Conservation (phyloP, 2,888 invertebrate genomes). For the Plebejus melissa region DNA sequence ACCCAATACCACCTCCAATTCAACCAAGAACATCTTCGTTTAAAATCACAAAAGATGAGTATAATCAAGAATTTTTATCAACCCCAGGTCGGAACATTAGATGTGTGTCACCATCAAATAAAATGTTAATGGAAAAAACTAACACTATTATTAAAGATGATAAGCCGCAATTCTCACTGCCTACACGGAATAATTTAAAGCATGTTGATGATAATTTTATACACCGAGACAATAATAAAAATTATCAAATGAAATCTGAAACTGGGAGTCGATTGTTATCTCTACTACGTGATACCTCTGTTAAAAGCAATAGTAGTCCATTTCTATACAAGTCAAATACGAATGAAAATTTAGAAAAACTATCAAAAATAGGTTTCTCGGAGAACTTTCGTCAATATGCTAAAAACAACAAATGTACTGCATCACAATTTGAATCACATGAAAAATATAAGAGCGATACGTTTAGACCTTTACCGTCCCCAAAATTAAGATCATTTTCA, state of each 20-base stretch:
- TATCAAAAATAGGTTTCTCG: conserved; percentile 41
- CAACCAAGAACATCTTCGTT: conserved; percentile 67
- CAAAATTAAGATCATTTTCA: conserved; percentile 60
- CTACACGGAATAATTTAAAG: conserved; percentile 29
- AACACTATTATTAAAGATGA: conserved; percentile 67
- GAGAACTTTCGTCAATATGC: conserved; percentile 14
- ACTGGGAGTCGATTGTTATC: conserved; percentile 81
- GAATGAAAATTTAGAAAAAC: conserved; percentile 45
- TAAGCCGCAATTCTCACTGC: conserved; percentile 70
- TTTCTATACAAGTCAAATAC: conserved; percentile 40
- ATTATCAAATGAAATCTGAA: conserved; percentile 68
- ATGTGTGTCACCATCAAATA: conserved; percentile 87
- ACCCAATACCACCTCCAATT: conserved; percentile 61
- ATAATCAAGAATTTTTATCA: conserved; percentile 78
- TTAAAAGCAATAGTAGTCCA: conserved; percentile 54
- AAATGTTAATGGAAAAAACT: conserved; percentile 77
- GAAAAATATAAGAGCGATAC: conserved; percentile 32
- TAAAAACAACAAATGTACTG: neutral
- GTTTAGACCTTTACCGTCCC: conserved; percentile 64
- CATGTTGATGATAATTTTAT: neutral
- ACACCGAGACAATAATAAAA: neutral
- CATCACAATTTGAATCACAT: conserved; percentile 20
- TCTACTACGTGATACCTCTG: conserved; percentile 78
- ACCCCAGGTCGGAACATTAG: conserved; percentile 80
- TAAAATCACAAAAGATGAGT: conserved; percentile 60